These are phyloP conservation scores for Acanthopleura granulata DNA, from an alignment of 2,888 invertebrate species.

Conservation along the genomic window DNA sequence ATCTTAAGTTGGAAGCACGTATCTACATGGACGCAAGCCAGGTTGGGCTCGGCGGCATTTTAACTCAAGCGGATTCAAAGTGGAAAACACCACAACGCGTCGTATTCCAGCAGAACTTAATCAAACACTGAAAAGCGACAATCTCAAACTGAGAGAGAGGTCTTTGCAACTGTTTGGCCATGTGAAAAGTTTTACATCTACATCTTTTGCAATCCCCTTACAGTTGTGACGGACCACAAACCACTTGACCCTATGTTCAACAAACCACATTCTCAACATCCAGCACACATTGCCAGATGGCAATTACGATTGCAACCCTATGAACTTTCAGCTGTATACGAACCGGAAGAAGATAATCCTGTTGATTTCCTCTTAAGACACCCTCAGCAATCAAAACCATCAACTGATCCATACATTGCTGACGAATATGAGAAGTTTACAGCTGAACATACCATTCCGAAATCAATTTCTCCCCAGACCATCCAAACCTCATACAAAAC, in stretches of 20 bases:
- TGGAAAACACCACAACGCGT: background rate
- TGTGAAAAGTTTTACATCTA: constrained; percentile 28
- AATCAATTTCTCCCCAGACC: too few relatives aligned
- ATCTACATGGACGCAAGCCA: constrained; percentile 30
- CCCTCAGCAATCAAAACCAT: too few relatives aligned
- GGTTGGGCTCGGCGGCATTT: constrained; percentile 23
- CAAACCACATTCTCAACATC: constrained; percentile 19
- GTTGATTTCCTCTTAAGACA: too few relatives aligned
- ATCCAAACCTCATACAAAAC: too few relatives aligned
- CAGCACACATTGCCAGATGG: constrained; percentile 28
- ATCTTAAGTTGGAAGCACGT: too few relatives aligned
- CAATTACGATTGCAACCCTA: constrained; percentile 22
- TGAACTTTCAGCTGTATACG: background rate
- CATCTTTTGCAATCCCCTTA: constrained; percentile 23
- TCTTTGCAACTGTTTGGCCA: constrained; percentile 26
- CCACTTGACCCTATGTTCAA: constrained; percentile 28
- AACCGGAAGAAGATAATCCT: constrained; percentile 30
- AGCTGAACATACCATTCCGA: too few relatives aligned
- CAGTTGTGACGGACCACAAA: constrained; percentile 30
- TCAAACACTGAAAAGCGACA: constrained; percentile 26
- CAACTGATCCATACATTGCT: too few relatives aligned
- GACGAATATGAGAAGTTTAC: too few relatives aligned
- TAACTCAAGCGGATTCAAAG: constrained; percentile 2
- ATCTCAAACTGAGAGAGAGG: constrained; percentile 24
- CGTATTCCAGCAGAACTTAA: constrained; percentile 25